These are phyloP conservation scores for Eidolon helvum DNA, from an alignment of 2,113 vertebrate species.

Conservation along the genomic window DNA sequence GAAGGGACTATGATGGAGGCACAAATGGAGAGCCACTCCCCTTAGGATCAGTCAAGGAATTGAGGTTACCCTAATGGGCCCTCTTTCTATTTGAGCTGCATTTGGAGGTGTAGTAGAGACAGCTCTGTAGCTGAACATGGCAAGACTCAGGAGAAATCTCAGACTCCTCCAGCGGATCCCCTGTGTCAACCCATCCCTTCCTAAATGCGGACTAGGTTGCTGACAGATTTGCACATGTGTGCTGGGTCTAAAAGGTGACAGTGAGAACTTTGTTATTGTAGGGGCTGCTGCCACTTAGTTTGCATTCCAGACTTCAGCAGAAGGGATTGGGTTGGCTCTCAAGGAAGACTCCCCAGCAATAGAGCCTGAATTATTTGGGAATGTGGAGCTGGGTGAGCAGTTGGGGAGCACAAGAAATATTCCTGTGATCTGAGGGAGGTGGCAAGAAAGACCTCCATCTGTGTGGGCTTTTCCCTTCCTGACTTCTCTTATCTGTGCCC, in stretches of 20 bases:
- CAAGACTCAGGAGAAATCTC: neutral
- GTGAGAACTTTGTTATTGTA: constrained; percentile 48
- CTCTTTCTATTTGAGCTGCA: constrained; percentile 2
- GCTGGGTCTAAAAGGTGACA: constrained; percentile 31
- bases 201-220: neutral
- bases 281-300: constrained; percentile 33
- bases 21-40: neutral
- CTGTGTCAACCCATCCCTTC: neutral
- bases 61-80: constrained; percentile 45
- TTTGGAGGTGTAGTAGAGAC: constrained; percentile 5
- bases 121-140: neutral
- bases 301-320: neutral
- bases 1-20: neutral
- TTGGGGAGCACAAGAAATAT: neutral
- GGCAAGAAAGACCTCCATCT: neutral
- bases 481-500: neutral
- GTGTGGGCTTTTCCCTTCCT: neutral
- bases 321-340: neutral
- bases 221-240: neutral
- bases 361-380: neutral
- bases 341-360: neutral
- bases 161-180: neutral
- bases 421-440: constrained; percentile 21
- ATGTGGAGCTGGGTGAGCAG: neutral
- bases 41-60: constrained; percentile 22